Evolutionary conservation across 2,888 invertebrate genomes (phyloP).

Genomic region (Prosapia bicincta): DNA sequence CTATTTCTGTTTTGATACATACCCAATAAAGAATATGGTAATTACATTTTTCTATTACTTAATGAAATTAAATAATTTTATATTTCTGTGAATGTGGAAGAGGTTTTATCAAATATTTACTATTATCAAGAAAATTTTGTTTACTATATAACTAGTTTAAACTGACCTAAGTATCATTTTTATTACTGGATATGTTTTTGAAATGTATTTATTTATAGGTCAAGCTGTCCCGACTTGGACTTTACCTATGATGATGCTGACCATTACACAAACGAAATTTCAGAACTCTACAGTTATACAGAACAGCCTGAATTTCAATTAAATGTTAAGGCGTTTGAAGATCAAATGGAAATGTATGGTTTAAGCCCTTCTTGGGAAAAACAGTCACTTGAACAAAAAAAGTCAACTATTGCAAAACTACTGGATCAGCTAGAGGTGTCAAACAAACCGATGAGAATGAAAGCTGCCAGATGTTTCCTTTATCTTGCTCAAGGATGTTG

Average conservation of each 20-base stretch:
- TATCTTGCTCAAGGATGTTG: conserved; percentile 94
- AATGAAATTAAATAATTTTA: too few relatives aligned
- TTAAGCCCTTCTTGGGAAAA: conserved; percentile 82
- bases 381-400: conserved; percentile 62
- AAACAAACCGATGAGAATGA: conserved; percentile 76
- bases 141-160: too few relatives aligned
- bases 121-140: too few relatives aligned
- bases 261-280: conserved; percentile 82
- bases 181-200: not conserved
- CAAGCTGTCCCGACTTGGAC: conserved; percentile 80
- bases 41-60: too few relatives aligned
- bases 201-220: not conserved
- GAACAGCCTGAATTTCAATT: conserved; percentile 90
- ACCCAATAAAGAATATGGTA: too few relatives aligned
- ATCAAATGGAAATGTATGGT: conserved; percentile 82
- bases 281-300: conserved; percentile 98
- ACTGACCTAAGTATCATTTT: too few relatives aligned
- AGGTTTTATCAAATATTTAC: too few relatives aligned
- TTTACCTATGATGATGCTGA: conserved; percentile 92
- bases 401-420: conserved; percentile 77
- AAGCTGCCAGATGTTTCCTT: conserved; percentile 87
- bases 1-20: too few relatives aligned
- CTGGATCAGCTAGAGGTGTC: conserved; percentile 90
- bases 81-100: too few relatives aligned
- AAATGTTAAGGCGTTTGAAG: conserved; percentile 89